Conservation (phyloP, 2,797 vertebrate genomes). For the Delichon dasypus region DNA sequence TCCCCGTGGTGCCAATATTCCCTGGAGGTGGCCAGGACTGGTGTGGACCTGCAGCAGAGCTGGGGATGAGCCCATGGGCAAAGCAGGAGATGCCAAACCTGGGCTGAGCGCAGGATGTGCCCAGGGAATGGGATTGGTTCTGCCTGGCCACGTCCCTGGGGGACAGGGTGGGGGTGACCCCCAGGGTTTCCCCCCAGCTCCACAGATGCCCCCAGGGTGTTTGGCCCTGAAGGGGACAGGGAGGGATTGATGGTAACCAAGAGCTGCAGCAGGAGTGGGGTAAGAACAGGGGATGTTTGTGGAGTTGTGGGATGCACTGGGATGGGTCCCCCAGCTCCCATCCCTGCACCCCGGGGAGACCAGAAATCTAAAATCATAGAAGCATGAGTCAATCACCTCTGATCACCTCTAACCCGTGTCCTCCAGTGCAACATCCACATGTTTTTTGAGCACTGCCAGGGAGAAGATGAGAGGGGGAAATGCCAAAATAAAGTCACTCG, state of each 20-base stretch:
- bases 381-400: not conserved
- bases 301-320: not conserved
- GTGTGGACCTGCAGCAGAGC: too few species aligned
- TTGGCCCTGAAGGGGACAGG: not conserved
- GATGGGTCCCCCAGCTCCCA: not conserved
- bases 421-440: not conserved
- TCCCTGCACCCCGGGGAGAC: not conserved
- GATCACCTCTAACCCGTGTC: not conserved
- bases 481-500: not conserved
- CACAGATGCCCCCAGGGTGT: not conserved
- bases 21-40: not conserved
- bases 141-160: too few species aligned
- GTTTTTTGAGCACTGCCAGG: fast-evolving
- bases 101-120: not conserved
- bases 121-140: not conserved
- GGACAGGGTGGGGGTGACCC: not conserved
- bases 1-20: fast-evolving
- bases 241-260: not conserved
- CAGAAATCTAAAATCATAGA: not conserved
- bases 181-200: not conserved
- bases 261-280: not conserved
- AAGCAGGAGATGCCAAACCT: not conserved
- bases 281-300: not conserved
- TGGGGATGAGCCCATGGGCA: not conserved
- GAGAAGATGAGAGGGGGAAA: too few species aligned